Percentiles rank a stretch among this genome's conserved stretches.
Conservation (phyloP, 64 coral and sea anemone genomes). For the Exaiptasia diaphana region DNA sequence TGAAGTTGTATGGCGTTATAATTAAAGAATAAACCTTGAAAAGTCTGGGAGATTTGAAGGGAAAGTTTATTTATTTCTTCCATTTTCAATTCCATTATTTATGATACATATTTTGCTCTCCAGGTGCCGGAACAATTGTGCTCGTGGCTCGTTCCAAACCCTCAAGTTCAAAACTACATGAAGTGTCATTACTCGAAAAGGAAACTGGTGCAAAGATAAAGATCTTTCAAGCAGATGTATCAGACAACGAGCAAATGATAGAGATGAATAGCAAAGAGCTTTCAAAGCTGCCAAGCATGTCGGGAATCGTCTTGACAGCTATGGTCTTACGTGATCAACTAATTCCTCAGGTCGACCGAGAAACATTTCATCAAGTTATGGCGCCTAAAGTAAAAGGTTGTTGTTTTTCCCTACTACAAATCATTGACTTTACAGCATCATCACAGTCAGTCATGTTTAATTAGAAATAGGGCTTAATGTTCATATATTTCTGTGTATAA, state of each 20-base stretch:
- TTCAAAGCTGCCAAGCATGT: slow-evolving; percentile 51
- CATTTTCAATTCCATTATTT: no score
- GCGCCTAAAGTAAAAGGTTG: slow-evolving; percentile 81
- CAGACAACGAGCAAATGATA: slow-evolving; percentile 57
- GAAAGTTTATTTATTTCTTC: no score
- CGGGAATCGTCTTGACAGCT: slow-evolving; percentile 69
- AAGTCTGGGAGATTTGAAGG: not conserved
- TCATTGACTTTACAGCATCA: not conserved
- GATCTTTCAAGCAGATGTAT: slow-evolving; percentile 60
- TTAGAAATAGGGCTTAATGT: not conserved
- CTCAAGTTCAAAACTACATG: slow-evolving; percentile 29
- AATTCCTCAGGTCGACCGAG: slow-evolving; percentile 26
- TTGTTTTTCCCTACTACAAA: not conserved
- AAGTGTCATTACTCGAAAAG: slow-evolving; percentile 48
- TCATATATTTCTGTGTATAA: not conserved
- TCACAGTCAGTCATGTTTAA: not conserved
- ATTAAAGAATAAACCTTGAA: not conserved
- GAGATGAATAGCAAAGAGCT: slow-evolving; percentile 27
- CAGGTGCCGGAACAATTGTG: slow-evolving; percentile 63
- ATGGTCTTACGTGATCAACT: slow-evolving; percentile 68
- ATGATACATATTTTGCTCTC: not conserved
- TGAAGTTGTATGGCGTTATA: not conserved
- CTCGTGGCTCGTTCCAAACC: slow-evolving; percentile 62
- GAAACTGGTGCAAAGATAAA: slow-evolving; percentile 57
- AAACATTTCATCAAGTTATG: slow-evolving; percentile 38